Percentiles rank a stretch among this genome's conserved stretches.
These are phyloP conservation scores for Proteles cristata DNA, from an alignment of 2,113 vertebrate species.

Conservation along the genomic window DNA sequence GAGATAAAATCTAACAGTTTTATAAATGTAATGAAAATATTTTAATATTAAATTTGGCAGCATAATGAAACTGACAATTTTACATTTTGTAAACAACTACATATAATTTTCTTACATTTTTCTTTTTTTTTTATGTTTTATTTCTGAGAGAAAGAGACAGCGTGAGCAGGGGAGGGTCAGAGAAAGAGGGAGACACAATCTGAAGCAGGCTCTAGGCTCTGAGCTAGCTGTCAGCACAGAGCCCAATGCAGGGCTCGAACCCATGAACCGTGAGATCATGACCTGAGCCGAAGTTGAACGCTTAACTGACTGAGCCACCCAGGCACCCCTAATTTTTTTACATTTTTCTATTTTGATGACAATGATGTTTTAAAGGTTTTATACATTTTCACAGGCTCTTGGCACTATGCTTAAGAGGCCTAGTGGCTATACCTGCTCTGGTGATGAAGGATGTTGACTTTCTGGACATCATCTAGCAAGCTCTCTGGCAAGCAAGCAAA, in stretches of 20 bases:
- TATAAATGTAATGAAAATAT: slow-evolving; percentile 40
- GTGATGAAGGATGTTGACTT: slow-evolving; percentile 11
- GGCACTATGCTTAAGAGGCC: neutral
- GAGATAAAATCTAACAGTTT: slow-evolving; percentile 34
- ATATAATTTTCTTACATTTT: neutral
- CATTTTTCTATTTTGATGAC: neutral
- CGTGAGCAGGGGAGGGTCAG: too few species aligned
- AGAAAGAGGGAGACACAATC: too few species aligned
- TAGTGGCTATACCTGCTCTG: neutral
- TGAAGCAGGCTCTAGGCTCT: too few species aligned
- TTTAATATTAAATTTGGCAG: slow-evolving; percentile 64
- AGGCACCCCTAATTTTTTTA: neutral
- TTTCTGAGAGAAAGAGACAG: too few species aligned
- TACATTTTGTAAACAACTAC: slow-evolving; percentile 42
- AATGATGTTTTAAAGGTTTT: slow-evolving; percentile 25
- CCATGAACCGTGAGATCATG: too few species aligned
- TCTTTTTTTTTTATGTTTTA: neutral
- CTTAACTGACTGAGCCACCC: too few species aligned
- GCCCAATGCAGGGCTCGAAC: too few species aligned
- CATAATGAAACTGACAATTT: neutral
- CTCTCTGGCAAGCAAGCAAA: neutral
- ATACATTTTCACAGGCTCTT: neutral
- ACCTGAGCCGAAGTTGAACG: too few species aligned
- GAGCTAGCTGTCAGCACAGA: too few species aligned
- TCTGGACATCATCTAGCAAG: neutral